Evolutionary conservation across 2,888 invertebrate genomes (phyloP).

Genomic region (Conomelus anceps): DNA sequence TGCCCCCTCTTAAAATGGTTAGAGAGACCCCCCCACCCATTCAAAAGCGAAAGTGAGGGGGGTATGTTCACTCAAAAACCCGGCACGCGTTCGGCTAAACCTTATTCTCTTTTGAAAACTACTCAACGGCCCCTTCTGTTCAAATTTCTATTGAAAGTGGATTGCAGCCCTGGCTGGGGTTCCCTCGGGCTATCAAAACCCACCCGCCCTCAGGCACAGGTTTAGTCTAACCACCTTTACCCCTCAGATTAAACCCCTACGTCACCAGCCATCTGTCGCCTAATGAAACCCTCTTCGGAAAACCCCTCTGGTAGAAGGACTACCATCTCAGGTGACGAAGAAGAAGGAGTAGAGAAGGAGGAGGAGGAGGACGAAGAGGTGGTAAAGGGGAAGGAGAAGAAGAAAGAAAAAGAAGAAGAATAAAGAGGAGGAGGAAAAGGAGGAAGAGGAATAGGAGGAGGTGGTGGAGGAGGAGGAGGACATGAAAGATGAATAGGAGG

Average conservation of each 20-base stretch:
- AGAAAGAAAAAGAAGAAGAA: too few species aligned
- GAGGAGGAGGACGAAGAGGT: too few species aligned
- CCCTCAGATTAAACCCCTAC: neutral
- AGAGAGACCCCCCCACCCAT: neutral
- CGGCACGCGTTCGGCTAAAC: neutral
- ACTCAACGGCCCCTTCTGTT: neutral
- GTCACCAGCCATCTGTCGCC: neutral
- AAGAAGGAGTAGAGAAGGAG: too few species aligned
- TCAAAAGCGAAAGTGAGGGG: neutral
- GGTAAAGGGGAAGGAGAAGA: too few species aligned
- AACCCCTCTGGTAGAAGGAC: too few species aligned
- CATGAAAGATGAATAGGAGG: too few species aligned
- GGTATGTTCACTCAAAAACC: neutral
- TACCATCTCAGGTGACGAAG: too few species aligned
- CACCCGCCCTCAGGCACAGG: neutral
- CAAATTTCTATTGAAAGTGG: neutral
- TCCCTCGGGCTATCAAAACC: neutral
- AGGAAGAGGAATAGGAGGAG: too few species aligned
- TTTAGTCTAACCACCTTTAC: neutral
- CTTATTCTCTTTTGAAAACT: neutral
- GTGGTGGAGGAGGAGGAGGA: too few species aligned
- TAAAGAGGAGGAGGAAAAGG: too few species aligned
- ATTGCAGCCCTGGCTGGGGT: neutral
- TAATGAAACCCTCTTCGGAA: too few species aligned
- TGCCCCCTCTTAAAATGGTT: too few species aligned